Evolutionary conservation across 2,888 invertebrate genomes (phyloP), one percentile per base, ranked within the genome.

Genomic region (Papilio protenor): DNA sequence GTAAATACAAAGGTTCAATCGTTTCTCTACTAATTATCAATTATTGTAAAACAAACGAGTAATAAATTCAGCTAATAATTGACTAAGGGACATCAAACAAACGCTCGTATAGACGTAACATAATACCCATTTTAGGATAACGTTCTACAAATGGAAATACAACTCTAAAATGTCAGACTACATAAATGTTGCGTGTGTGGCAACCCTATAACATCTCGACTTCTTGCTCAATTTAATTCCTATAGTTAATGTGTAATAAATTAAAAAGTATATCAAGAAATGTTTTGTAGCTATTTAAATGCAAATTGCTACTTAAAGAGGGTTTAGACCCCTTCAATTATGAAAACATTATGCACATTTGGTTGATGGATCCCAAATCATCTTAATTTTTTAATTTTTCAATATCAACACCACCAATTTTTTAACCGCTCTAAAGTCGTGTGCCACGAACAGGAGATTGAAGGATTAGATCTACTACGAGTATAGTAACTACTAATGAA

Each of bases 111-210:
- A 11, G 64, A 72, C 75, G 71, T 55, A 75, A 75, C 71, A 75
- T 72, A 75, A 72, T 75, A 72, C 27, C 78, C 64, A 72, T 78
- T 78, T 75, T 66, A 23, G 75, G 75, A 75, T 64, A 75, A 75
- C 64, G 61, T 71, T 64, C 45, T 64, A 33, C 21, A 72, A 72
- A 78, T 78, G 78, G 78, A 27, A 57, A 78, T 75, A 77, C 73
- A 77, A 59, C n/a, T 74, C 59, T 59, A 33, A 74, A 77, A 77
- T 77, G 59, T 47, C 78, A 75, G 61, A 78, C 64, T 64, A 78
- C 71, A 72, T 70, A 75, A 75, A 75, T 27, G 64, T 75, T 59
- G 61, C 33, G 52, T 52, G 78, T 72, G 78, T 72, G 78, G 75
- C 71, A 75, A 78, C 78, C 77, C 73, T 55, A 77, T 23, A 33